Evolutionary conservation across 2,797 vertebrate species (phyloP).

Genomic region (Hippopotamyrus pictus): DNA sequence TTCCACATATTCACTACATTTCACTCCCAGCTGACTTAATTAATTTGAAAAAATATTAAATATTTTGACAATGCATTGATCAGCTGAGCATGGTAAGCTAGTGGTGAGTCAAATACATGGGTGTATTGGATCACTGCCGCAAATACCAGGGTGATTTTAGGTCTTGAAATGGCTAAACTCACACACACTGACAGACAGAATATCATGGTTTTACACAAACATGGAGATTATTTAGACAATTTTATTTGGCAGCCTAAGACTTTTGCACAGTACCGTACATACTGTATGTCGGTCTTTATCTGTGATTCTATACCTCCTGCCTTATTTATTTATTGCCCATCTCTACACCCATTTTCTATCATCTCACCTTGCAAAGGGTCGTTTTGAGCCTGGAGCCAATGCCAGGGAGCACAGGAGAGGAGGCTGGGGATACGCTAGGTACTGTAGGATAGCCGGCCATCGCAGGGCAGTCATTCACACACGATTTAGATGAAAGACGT

Average conservation of each 20-base stretch:
- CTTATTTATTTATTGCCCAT: neutral
- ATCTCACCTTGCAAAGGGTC: neutral
- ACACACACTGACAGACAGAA: neutral
- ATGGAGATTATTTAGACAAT: neutral
- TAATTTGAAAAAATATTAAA: neutral
- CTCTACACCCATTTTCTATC: neutral
- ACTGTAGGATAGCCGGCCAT: neutral
- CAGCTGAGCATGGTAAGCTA: neutral
- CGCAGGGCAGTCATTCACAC: neutral
- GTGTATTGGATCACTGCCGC: neutral
- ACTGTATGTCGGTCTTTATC: neutral
- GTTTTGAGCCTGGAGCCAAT: neutral
- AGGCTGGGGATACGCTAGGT: neutral
- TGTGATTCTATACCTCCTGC: neutral
- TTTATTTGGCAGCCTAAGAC: neutral
- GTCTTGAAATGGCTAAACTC: neutral
- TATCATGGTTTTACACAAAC: neutral
- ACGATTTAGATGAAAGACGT: neutral
- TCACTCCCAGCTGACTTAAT: neutral
- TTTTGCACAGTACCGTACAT: neutral
- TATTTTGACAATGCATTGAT: neutral
- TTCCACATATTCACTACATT: neutral
- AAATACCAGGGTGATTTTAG: neutral
- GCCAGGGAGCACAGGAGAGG: neutral
- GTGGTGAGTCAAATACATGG: neutral